Conservation (phyloP, 2,113 vertebrate species). For the Pelecanus crispus region DNA sequence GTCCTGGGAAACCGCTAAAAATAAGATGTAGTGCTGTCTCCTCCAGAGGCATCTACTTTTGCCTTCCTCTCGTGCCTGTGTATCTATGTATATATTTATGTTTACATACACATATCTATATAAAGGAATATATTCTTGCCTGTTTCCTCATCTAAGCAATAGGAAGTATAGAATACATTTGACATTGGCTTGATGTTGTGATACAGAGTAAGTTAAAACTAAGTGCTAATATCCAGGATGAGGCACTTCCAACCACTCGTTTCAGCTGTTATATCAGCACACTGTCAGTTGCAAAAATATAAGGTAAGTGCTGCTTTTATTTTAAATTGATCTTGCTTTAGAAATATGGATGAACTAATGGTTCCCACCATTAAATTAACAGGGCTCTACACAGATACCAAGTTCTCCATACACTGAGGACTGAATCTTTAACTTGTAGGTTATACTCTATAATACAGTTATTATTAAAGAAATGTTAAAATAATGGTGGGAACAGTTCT, state of each 20-base stretch:
- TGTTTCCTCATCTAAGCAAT: not conserved
- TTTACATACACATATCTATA: not conserved
- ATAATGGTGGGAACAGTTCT: not conserved
- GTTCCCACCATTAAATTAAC: not conserved
- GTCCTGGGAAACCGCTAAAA: not conserved
- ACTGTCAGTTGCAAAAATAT: not conserved
- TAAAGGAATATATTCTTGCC: not conserved
- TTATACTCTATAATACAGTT: not conserved
- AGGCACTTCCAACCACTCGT: not conserved
- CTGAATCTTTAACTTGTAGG: not conserved
- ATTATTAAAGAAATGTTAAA: not conserved
- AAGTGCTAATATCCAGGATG: not conserved
- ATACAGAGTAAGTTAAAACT: not conserved
- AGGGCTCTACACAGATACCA: not conserved
- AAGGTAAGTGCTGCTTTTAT: not conserved
- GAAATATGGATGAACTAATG: not conserved
- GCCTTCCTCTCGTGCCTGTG: not conserved
- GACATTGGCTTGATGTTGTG: not conserved
- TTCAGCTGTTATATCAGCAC: not conserved
- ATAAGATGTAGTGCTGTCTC: not conserved
- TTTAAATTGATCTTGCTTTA: not conserved
- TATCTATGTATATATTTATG: not conserved
- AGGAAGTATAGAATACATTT: not conserved
- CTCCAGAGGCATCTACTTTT: not conserved
- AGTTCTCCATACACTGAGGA: not conserved